Percentiles rank a stretch among this genome's conserved stretches.
These are phyloP conservation scores for Macrocentrus cingulum DNA, from an alignment of 1,140 invertebrate genomes.

Conservation along the genomic window DNA sequence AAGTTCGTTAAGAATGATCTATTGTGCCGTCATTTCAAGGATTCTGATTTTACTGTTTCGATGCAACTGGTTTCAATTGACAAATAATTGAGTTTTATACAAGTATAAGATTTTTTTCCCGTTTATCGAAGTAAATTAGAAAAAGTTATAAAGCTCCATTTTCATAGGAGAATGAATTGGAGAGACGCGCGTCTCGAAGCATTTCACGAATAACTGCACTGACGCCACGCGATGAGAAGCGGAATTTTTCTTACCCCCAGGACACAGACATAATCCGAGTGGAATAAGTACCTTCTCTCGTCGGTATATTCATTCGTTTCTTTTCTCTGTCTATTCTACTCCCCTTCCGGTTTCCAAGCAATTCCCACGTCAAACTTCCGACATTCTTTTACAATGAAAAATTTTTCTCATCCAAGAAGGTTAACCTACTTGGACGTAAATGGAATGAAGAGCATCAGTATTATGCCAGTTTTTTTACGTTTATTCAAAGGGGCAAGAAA, in stretches of 20 bases:
- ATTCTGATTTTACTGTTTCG: too few species aligned
- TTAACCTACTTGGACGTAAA: background rate
- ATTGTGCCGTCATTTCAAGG: too few species aligned
- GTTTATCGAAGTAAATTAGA: background rate
- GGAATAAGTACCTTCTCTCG: conserved; percentile 27
- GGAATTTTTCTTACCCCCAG: conserved; percentile 21
- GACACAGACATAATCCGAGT: conserved; percentile 29
- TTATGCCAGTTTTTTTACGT: too few species aligned
- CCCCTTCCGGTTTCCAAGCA: conserved; percentile 12
- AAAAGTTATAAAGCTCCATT: conserved; percentile 1
- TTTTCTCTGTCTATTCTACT: background rate
- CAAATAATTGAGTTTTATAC: background rate
- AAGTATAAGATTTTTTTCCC: background rate
- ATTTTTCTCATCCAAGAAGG: background rate
- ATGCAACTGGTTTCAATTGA: background rate
- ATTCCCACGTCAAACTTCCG: conserved; percentile 28
- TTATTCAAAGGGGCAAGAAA: too few species aligned
- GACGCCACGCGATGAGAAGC: background rate
- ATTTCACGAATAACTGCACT: background rate
- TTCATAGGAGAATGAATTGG: conserved; percentile 1
- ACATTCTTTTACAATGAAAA: conserved; percentile 24
- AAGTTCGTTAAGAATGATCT: too few species aligned
- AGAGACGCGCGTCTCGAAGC: background rate
- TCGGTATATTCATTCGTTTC: conserved; percentile 2
- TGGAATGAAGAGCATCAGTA: background rate